phyloP scores from a whole-genome alignment of 1,140 invertebrate genomes.

The Conopomorpha cramerella region DNA sequence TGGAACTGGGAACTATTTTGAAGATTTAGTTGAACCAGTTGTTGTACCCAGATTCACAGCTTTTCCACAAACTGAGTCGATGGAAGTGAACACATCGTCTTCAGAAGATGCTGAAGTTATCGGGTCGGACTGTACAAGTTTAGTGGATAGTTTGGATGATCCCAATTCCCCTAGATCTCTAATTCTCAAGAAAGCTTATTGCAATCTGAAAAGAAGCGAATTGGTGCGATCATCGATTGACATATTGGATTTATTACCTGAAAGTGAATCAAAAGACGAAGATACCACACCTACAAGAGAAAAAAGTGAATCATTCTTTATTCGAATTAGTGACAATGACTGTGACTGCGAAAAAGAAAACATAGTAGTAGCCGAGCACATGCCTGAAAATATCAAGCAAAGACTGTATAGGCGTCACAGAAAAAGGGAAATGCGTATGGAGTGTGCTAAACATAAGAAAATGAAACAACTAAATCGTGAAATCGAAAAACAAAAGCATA shows the following conservation, averaged over 20 bases:
- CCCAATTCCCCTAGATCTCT: slow-evolving; percentile 51
- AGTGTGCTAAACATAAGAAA: slow-evolving; percentile 35
- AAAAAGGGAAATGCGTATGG: slow-evolving; percentile 55
- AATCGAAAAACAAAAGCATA: slow-evolving; percentile 24
- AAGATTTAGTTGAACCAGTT: slow-evolving; percentile 31
- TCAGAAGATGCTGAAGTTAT: slow-evolving; percentile 53
- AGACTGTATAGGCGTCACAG: slow-evolving; percentile 52
- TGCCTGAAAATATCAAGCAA: slow-evolving; percentile 61
- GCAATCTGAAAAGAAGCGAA: slow-evolving; percentile 22
- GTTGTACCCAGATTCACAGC: slow-evolving; percentile 59
- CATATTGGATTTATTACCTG: slow-evolving; percentile 36
- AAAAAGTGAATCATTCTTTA: slow-evolving; percentile 58
- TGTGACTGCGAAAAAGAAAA: slow-evolving; percentile 47
- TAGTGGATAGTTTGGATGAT: slow-evolving; percentile 66
- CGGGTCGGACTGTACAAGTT: slow-evolving; percentile 61
- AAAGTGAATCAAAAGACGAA: slow-evolving; percentile 6
- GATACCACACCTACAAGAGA: slow-evolving; percentile 17
- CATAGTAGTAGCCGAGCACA: slow-evolving; percentile 55
- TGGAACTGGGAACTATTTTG: slow-evolving; percentile 50
- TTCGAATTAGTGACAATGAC: slow-evolving; percentile 54
- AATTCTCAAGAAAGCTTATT: slow-evolving; percentile 18
- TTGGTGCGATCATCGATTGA: slow-evolving; percentile 52
- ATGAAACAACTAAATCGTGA: slow-evolving; percentile 33
- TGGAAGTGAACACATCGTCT: slow-evolving; percentile 65
- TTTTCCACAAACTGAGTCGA: slow-evolving; percentile 60